Percentiles rank a stretch among this genome's conserved stretches.
phyloP scores from a whole-genome alignment of 2,888 invertebrate genomes.

The Acronicta psi region DNA sequence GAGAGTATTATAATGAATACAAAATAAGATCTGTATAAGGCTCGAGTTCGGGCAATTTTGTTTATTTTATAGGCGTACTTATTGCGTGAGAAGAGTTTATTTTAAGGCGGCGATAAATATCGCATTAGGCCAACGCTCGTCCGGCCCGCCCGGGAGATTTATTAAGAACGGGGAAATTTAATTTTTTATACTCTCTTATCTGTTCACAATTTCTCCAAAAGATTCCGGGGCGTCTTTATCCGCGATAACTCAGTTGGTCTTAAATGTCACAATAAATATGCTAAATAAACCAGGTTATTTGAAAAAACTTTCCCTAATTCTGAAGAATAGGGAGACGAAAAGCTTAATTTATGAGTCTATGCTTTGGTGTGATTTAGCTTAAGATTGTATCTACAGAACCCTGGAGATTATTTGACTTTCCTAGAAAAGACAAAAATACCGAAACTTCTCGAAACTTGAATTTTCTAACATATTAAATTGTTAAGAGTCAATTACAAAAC shows the following conservation, averaged over 20 bases:
- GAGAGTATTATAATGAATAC: constrained; percentile 38
- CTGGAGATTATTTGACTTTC: background rate
- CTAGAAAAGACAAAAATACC: constrained; percentile 1
- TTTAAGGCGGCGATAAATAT: constrained; percentile 81
- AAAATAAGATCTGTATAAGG: constrained; percentile 58
- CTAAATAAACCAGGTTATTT: constrained; percentile 25
- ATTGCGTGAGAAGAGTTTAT: constrained; percentile 77
- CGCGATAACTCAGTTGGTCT: constrained; percentile 44
- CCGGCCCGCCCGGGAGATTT: constrained; percentile 70
- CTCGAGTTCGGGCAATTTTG: constrained; percentile 57
- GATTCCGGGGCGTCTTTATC: constrained; percentile 60
- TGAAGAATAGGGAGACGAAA: background rate
- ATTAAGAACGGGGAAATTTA: constrained; percentile 74
- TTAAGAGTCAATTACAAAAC: constrained; percentile 63
- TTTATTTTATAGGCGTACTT: constrained; percentile 75
- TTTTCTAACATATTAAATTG: constrained; percentile 49
- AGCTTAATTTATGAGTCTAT: background rate
- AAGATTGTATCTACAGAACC: background rate
- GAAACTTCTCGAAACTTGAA: constrained; percentile 18
- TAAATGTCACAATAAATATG: constrained; percentile 40
- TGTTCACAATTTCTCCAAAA: constrained; percentile 66
- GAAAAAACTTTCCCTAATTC: background rate
- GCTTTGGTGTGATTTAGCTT: background rate
- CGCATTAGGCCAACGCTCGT: constrained; percentile 77
- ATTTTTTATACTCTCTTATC: constrained; percentile 70